phyloP scores from a whole-genome alignment of 2,113 vertebrate genomes.

The Antennarius striatus region DNA sequence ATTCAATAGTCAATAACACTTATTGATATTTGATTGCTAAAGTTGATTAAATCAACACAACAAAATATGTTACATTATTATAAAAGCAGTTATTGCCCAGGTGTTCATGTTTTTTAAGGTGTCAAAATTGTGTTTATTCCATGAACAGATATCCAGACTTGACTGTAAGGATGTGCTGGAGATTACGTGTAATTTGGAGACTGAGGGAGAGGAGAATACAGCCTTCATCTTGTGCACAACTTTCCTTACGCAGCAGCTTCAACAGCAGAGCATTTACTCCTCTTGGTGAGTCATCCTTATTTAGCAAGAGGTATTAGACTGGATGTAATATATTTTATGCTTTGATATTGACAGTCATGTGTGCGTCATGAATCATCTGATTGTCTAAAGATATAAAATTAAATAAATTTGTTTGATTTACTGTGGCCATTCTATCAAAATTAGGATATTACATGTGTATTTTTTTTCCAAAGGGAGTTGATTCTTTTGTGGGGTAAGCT shows the following conservation, averaged over 20 bases:
- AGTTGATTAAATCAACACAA: too few relatives aligned
- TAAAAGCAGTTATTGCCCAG: too few relatives aligned
- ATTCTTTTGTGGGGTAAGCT: slow-evolving; percentile 96
- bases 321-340: not conserved
- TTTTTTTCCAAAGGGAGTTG: slow-evolving; percentile 85
- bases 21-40: too few relatives aligned
- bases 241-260: slow-evolving; percentile 95
- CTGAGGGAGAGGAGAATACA: slow-evolving; percentile 93
- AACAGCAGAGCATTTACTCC: slow-evolving; percentile 90
- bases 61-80: too few relatives aligned
- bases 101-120: not conserved
- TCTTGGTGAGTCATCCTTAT: slow-evolving; percentile 85
- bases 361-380: not conserved
- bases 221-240: slow-evolving; percentile 98
- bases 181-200: slow-evolving; percentile 95
- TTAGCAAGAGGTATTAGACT: not conserved
- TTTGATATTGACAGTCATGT: not conserved
- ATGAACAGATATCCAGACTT: slow-evolving; percentile 89
- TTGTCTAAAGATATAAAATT: not conserved
- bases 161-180: slow-evolving; percentile 96
- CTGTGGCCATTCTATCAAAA: too few relatives aligned
- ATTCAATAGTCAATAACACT: too few relatives aligned
- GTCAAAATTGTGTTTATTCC: slow-evolving; percentile 6
- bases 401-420: not conserved
- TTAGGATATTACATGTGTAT: not conserved